Conservation (phyloP, 2,888 invertebrate species). For the Cremastobaeus sp. region DNA sequence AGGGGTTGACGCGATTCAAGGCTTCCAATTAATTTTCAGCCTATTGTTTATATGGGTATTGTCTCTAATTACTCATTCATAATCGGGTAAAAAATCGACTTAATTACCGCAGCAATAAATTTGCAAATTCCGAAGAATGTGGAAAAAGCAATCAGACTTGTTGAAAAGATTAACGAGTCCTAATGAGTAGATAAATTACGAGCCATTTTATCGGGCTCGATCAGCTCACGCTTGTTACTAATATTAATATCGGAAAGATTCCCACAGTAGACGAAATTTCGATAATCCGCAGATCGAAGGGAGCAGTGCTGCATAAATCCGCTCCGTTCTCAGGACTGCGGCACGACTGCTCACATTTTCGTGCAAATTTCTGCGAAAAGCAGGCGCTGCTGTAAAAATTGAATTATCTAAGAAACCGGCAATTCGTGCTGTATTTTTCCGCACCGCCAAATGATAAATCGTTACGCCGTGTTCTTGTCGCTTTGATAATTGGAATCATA, state of each 20-base stretch:
- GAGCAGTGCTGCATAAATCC: conserved; percentile 6
- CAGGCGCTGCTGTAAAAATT: neutral
- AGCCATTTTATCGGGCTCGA: conserved; percentile 1
- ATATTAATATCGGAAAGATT: conserved; percentile 27
- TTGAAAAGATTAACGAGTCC: conserved; percentile 9
- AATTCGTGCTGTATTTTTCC: neutral
- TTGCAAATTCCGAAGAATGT: too few relatives aligned
- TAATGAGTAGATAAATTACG: conserved; percentile 27
- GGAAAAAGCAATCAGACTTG: too few relatives aligned
- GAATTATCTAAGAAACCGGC: conserved; percentile 3
- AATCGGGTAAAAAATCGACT: neutral
- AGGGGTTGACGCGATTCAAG: too few relatives aligned
- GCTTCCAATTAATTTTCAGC: too few relatives aligned
- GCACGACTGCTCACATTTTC: conserved; percentile 25
- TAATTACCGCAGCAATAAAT: conserved; percentile 13
- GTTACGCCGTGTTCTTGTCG: neutral
- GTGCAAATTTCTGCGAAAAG: conserved; percentile 6
- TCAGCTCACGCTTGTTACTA: neutral
- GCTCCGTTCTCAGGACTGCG: neutral
- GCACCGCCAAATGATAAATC: neutral
- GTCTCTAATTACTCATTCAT: too few relatives aligned
- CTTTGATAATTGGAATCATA: neutral
- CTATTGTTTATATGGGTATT: too few relatives aligned
- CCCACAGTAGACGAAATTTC: conserved; percentile 31
- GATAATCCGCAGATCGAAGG: conserved; percentile 12